Base-by-base conservation (phyloP, 2,113 vertebrate species). In the Solea senegalensis region DNA sequence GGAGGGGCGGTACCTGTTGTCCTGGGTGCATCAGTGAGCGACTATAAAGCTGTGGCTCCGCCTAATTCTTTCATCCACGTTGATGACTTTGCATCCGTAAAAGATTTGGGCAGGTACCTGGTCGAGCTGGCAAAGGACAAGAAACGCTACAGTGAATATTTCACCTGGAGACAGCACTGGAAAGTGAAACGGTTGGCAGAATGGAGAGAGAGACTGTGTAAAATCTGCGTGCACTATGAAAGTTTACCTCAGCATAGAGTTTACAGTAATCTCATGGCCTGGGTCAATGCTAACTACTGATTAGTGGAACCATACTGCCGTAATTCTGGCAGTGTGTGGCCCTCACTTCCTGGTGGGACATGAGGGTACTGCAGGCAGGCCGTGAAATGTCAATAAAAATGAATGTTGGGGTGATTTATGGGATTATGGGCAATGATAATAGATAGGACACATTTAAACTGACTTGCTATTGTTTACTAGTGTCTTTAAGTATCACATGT, bases 151-250 rank as follows among this genome's bases (percentile, higher is more conserved):
- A 63, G 0, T 4, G 76, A 89, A 39, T 97, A 94, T 82, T 95
- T 97, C 0, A 11, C 70, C 0, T 99, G 98, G 98, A 91, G 90
- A 8, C 46, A 52, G 4, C 27, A 26, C 3, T 91, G 93, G 69
- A 86, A 63, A 0, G 95, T 97, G 13, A 94, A 95, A 77, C 58
- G 93, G 7, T 84, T 90, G 0, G 6, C 7, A 0, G 94, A 95
- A 88, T 99, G 96, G 96, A 89, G 84, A 45, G 95, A 97, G 46
- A 92, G 95, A 13, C 90, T 98, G 70, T 99, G 98, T 9, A 81
- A 82, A 34, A 91, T 98, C 76, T 99, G 98, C 26, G 8, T 59
- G 0, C 65, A 39, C 4, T 94, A 93, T 46, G 71, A 91, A 9
- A 51, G 0, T 62, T 86, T 96, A 82, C 92, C 91, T 21, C 77